Conservation (phyloP, 2,888 invertebrate genomes). For the Synergus itoensis region DNA sequence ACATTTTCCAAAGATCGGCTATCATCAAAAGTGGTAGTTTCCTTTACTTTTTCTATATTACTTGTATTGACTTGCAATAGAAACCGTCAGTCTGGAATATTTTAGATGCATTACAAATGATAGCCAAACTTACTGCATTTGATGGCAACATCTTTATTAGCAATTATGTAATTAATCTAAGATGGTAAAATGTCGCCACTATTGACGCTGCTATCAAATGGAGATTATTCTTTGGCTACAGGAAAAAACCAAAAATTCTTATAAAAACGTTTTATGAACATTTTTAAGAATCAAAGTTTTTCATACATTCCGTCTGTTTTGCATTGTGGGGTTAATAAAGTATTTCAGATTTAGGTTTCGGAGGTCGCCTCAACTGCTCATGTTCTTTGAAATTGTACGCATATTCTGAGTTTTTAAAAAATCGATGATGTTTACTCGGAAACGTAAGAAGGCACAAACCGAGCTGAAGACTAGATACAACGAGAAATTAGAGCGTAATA, state of each 20-base stretch:
- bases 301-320: constrained; percentile 32
- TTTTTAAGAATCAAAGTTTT: neutral
- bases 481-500: constrained; percentile 10
- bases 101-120: neutral
- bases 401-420: neutral
- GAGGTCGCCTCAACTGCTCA: constrained; percentile 49
- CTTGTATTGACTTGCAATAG: neutral
- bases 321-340: neutral
- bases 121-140: neutral
- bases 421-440: constrained; percentile 24
- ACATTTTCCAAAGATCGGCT: constrained; percentile 39
- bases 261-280: neutral
- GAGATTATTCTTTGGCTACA: neutral
- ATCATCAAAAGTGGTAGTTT: neutral
- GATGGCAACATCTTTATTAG: neutral
- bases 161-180: neutral
- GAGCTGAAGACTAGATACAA: constrained; percentile 40
- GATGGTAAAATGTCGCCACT: neutral
- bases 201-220: neutral
- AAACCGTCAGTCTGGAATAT: constrained; percentile 1
- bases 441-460: constrained; percentile 31
- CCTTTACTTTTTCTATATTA: neutral
- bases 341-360: neutral
- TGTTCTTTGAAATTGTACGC: constrained; percentile 50
- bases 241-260: neutral